phyloP scores from a whole-genome alignment of 2,113 vertebrate species.

The Psammodynastes pulverulentus region DNA sequence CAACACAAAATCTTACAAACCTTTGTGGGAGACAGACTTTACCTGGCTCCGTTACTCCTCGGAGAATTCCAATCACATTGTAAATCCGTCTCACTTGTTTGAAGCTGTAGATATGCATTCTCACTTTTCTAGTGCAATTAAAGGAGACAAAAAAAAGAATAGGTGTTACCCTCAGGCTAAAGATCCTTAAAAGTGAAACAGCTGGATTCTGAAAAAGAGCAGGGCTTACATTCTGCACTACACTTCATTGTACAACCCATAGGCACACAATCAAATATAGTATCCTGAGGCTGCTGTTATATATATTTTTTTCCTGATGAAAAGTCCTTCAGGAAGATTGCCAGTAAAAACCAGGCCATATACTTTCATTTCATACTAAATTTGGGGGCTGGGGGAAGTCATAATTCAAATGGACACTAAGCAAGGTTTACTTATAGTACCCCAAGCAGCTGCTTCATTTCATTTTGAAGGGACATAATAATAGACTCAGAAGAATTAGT shows the following conservation, averaged over 20 bases:
- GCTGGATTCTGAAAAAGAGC: not conserved
- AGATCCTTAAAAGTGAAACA: not conserved
- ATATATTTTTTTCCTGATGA: not conserved
- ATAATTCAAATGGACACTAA: not conserved
- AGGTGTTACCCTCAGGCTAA: not conserved
- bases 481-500: too few relatives aligned
- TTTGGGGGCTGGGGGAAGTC: not conserved
- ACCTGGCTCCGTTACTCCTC: constrained; percentile 89
- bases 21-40: constrained; percentile 8
- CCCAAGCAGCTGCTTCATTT: not conserved
- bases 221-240: not conserved
- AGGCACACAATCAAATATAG: not conserved
- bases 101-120: constrained; percentile 83
- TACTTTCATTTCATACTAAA: not conserved
- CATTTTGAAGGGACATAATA: not conserved
- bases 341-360: not conserved
- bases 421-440: not conserved
- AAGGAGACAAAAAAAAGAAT: constrained; percentile 19
- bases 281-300: too few relatives aligned
- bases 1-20: not conserved
- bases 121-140: constrained; percentile 76
- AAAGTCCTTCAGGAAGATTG: not conserved
- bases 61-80: constrained; percentile 89
- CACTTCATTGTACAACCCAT: not conserved
- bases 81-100: constrained; percentile 87